Base-by-base conservation (phyloP, 2,113 vertebrate species). In the Centrocercus urophasianus region DNA sequence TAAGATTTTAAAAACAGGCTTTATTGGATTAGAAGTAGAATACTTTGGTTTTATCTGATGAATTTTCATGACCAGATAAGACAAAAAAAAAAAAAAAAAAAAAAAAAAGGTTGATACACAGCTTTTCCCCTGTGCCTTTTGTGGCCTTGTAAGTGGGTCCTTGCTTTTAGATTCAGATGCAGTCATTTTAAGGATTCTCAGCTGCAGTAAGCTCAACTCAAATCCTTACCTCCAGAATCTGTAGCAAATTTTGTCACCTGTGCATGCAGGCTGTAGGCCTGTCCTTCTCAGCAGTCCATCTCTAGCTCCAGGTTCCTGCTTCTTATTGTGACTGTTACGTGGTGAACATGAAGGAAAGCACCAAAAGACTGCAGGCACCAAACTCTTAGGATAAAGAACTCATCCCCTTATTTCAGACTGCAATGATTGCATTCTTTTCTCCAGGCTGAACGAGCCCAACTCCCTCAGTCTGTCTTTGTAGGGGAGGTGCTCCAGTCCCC, bases 111-210 rank as follows among this genome's bases (percentile, higher is more conserved):
- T 45, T 92, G 86, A 92, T 83, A 77, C 90, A 80, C 27, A 90
- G 83, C 45, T 80, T 81, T 83, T 90, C 18, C 32, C 36, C 20
- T 59, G 17, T 80, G 54, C 30, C 27, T 94, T 81, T 92, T 80
- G 13, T 81, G 65, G 63, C 91, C 72, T 91, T 94, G 57, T 91
- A 85, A 91, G 71, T 43, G 72, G 47, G 32, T 79, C 59, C 75
- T 93, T 90, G 36, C 65, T 81, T 92, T 70, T 74, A 42, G 36
- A 28, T 38, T 88, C 22, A 66, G 34, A 81, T 66, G 56, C 6
- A 74, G 27, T 70, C 3, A 27, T 88, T 94, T 73, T 22, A 73
- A n/a, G 60, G 40, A 90, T 66, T 5, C 11, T 59, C 50, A 77
- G 56, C 65, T 67, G 21, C 42, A 56, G 76, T 27, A 78, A 81